phyloP scores from a whole-genome alignment of 2,888 invertebrate species.

The Tridacna gigas region DNA sequence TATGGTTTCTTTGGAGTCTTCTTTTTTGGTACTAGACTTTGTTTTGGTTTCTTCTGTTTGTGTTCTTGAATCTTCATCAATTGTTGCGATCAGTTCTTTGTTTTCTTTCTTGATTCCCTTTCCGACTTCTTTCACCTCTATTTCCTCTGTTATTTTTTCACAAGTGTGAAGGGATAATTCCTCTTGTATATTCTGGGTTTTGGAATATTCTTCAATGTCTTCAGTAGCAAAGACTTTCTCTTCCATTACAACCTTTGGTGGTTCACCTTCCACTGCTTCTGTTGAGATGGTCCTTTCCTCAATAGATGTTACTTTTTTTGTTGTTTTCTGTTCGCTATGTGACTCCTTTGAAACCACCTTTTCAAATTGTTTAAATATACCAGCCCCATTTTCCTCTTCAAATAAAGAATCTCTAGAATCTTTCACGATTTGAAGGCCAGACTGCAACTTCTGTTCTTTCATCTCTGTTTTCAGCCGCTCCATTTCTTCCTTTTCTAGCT shows the following conservation, averaged over 20 bases:
- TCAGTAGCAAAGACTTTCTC: slow-evolving; percentile 58
- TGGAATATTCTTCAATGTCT: slow-evolving; percentile 54
- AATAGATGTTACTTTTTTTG: slow-evolving; percentile 46
- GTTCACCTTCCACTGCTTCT: slow-evolving; percentile 53
- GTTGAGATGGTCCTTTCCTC: slow-evolving; percentile 55
- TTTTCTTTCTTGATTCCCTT: slow-evolving; percentile 58
- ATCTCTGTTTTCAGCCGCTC: neutral
- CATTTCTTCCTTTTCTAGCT: slow-evolving; percentile 19
- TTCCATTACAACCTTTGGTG: slow-evolving; percentile 56
- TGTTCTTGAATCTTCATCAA: slow-evolving; percentile 48
- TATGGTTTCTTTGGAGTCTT: slow-evolving; percentile 59
- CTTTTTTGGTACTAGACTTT: slow-evolving; percentile 48
- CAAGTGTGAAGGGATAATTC: slow-evolving; percentile 47
- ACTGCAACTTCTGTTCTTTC: neutral
- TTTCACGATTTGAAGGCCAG: neutral
- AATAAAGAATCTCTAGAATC: slow-evolving; percentile 45
- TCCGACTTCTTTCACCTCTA: slow-evolving; percentile 61
- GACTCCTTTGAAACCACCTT: slow-evolving; percentile 52
- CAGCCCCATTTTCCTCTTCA: slow-evolving; percentile 53
- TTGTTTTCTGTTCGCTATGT: slow-evolving; percentile 44
- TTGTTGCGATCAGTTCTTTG: slow-evolving; percentile 50
- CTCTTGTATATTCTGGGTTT: slow-evolving; percentile 44
- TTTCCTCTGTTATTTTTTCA: slow-evolving; percentile 58
- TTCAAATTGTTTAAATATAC: slow-evolving; percentile 51
- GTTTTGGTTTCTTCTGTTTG: slow-evolving; percentile 53